Evolutionary conservation across 2,888 invertebrate genomes (phyloP), one percentile per base, ranked within the genome.

Genomic region (Phalera bucephala): DNA sequence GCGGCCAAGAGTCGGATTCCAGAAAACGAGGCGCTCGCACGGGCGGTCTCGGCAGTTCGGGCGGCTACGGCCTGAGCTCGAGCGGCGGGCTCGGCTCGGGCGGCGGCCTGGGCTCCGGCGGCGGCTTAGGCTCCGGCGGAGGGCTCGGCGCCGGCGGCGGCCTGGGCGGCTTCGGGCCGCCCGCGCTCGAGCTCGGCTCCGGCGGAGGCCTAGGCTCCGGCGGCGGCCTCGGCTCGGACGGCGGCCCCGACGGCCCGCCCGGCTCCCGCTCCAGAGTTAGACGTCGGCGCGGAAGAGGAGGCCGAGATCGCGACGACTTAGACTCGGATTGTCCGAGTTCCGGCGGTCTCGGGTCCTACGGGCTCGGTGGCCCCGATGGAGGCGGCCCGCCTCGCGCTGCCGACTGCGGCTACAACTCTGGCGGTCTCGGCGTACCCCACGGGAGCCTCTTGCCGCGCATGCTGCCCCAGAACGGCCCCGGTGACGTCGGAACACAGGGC

Each of bases 1-100:
- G 76, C 69, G 76, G 79, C 72, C 73, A 72, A 69, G 84, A 84
- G 77, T 84, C 85, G 77, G 86, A 86, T 85, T 85, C 82, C 86
- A 86, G 87, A 76, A 85, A 78, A 64, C 81, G 78, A 53, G 81
- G 74, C 53, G 59, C 66, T 65, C 80, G 80, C 48, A 46, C 69
- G 31, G 62, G 65, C 50, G 64, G 68, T 44, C 57, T 61, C 47
- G 54, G 62, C 41, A 52, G 50, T 32, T 55, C 66, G 8, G 35
- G 49, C 50, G 48, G 45, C 45, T 59, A 67, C 27, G 65, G 71
- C 39, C 58, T 61, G 40, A 69, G 67, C 55, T 61, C 66, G 20
- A 56, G 52, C 45, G 64, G 63, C 7, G 64, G 64, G 47, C 58
- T 50, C 23, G 68, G 65, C 59, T 51, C 62, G 9, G 63, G 59